Percentiles rank a stretch among this genome's conserved stretches.
These are phyloP conservation scores for Xylota segnis DNA, from an alignment of 2,888 invertebrate species.

Conservation along the genomic window DNA sequence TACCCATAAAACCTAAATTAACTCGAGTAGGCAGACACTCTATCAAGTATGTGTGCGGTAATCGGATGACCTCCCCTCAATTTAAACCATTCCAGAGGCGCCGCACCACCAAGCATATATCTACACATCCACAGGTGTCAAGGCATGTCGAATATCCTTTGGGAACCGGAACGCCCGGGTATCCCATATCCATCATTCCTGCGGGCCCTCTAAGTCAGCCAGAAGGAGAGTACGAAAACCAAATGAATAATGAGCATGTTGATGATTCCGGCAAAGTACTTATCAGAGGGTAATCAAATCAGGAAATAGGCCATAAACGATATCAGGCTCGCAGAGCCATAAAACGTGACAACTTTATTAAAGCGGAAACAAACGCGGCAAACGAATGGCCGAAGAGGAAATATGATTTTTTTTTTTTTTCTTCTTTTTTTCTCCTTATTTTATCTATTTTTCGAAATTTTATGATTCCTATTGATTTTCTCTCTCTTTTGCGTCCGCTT, in stretches of 20 bases:
- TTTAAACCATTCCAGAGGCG: conserved; percentile 37
- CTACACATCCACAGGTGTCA: conserved; percentile 57
- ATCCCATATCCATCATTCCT: conserved; percentile 49
- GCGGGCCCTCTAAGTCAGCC: conserved; percentile 24
- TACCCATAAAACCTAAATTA: conserved; percentile 62
- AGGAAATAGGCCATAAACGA: conserved; percentile 63
- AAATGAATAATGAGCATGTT: conserved; percentile 74
- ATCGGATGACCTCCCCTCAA: conserved; percentile 61
- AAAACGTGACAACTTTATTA: conserved; percentile 65
- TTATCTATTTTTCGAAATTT: conserved; percentile 39
- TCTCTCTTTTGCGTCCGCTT: not conserved
- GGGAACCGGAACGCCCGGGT: not conserved
- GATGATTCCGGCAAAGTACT: conserved; percentile 67
- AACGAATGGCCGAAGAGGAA: conserved; percentile 35
- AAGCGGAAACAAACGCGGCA: conserved; percentile 44
- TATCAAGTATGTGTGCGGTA: conserved; percentile 44
- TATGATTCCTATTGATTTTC: conserved; percentile 48
- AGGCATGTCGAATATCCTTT: conserved; percentile 12
- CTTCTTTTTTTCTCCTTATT: conserved; percentile 8
- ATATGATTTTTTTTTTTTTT: conserved; percentile 52
- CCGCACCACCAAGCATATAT: not conserved
- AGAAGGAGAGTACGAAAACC: conserved; percentile 34
- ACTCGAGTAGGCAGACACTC: conserved; percentile 48
- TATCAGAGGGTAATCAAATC: conserved; percentile 73
- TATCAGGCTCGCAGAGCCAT: conserved; percentile 50